Conservation (phyloP, 2,888 invertebrate species). For the Idaea straminata region DNA sequence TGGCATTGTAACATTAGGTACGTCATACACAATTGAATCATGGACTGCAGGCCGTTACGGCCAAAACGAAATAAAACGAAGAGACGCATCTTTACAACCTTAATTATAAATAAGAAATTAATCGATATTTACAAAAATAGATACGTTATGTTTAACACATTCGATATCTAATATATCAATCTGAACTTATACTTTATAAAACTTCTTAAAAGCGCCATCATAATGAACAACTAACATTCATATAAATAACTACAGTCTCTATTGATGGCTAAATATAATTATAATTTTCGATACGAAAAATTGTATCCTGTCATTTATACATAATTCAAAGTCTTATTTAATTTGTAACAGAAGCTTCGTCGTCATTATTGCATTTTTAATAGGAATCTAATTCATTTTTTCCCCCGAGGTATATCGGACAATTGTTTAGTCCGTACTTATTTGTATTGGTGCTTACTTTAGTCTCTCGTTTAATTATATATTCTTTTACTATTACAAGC, state of each 20-base stretch:
- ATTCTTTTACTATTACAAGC: slow-evolving; percentile 40
- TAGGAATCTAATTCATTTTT: slow-evolving; percentile 39
- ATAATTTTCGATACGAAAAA: slow-evolving; percentile 43
- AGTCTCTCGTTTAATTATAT: slow-evolving; percentile 38
- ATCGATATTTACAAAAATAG: slow-evolving; percentile 57
- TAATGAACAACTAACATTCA: slow-evolving; percentile 70
- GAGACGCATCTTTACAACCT: slow-evolving; percentile 32
- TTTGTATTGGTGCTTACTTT: slow-evolving; percentile 41
- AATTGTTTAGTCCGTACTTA: slow-evolving; percentile 20
- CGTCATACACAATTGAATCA: slow-evolving; percentile 28
- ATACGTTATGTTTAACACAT: slow-evolving; percentile 31
- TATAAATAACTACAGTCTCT: slow-evolving; percentile 72
- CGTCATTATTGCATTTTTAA: slow-evolving; percentile 44
- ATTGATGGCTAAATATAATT: slow-evolving; percentile 56
- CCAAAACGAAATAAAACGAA: slow-evolving; percentile 32
- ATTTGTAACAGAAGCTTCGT: slow-evolving; percentile 40
- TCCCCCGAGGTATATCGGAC: slow-evolving; percentile 21
- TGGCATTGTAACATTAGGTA: slow-evolving; percentile 35
- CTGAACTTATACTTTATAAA: slow-evolving; percentile 44
- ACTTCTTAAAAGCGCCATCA: slow-evolving; percentile 58
- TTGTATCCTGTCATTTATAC: slow-evolving; percentile 25
- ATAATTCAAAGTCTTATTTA: slow-evolving; percentile 30
- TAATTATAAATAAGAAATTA: slow-evolving; percentile 32
- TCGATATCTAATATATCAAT: slow-evolving; percentile 35
- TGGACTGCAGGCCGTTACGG: slow-evolving; percentile 38